Base-by-base conservation (phyloP, 2,888 invertebrate genomes). In the Ecliptopera silaceata region DNA sequence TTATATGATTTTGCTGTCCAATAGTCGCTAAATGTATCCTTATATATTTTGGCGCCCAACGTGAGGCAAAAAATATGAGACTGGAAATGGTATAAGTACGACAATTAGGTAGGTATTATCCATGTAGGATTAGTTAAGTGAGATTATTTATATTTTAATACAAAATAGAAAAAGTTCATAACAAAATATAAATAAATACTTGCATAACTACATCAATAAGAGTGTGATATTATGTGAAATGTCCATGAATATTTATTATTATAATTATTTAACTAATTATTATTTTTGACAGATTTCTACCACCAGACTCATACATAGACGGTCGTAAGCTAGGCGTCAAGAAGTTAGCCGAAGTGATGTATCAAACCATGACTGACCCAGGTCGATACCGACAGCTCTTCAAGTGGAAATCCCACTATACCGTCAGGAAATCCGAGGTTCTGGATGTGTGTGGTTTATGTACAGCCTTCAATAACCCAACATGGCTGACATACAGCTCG, bases 361-460 rank as follows among this genome's bases (percentile, higher is more conserved):
- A 76, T 43, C 66, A 73, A 1, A 66, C 78, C 0, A 82, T 82
- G 0, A 52, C 57, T 1, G 66, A 84, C 53, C 70, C 64, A 17
- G 63, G 66, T 0, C 57, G 60, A 0, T 88, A 87, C 60, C 73
- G 74, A 46, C 73, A 85, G 2, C 84, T 72, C 65, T 88, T 87
- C 60, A 68, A 71, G 13, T 88, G 86, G 87, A 76, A 68, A 44
- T 78, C 81, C 47, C 75, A 84, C 51, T 88, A 86, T 60, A 48
- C 54, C 1, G 62, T 88, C 20, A 71, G 64, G 10, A 63, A 69
- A 6, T 64, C 75, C 0, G 58, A 57, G 0, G 63, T 71, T 0
- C 60, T 87, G 1, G 75, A 88, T 38, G 71, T 75, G 0, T 88
- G 88, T 39, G 51, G 31, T 0, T 57, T 88, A 1, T 88, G 88